These are phyloP conservation scores for Thereva nobilitata DNA, from an alignment of 2,888 invertebrate species.

Conservation along the genomic window DNA sequence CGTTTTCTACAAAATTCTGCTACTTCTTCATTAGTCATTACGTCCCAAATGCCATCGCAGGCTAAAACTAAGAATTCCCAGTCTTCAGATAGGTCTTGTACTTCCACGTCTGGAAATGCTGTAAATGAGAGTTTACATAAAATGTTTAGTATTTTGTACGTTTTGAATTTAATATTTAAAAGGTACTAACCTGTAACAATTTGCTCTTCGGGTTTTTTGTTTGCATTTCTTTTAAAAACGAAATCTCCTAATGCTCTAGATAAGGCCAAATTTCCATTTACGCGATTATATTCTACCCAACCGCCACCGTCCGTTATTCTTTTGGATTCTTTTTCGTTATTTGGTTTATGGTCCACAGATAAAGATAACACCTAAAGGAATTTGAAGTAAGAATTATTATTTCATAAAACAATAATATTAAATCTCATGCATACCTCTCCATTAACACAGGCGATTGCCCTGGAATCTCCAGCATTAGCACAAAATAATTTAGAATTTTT, in stretches of 20 bases:
- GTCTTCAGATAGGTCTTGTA: conserved; percentile 77
- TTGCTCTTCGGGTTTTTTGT: conserved; percentile 87
- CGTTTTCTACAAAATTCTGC: conserved; percentile 85
- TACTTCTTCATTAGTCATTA: conserved; percentile 93
- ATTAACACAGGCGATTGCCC: conserved; percentile 86
- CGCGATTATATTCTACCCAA: conserved; percentile 95
- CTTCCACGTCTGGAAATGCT: conserved; percentile 93
- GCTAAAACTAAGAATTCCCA: conserved; percentile 97
- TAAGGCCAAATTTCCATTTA: conserved; percentile 96
- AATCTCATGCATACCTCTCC: conserved; percentile 64
- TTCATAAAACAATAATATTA: neutral
- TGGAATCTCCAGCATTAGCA: conserved; percentile 96
- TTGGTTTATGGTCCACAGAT: conserved; percentile 96
- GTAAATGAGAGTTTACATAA: conserved; percentile 44
- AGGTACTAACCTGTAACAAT: too few species aligned
- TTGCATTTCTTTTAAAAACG: conserved; percentile 89
- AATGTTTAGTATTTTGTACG: too few species aligned
- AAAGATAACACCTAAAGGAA: conserved; percentile 64
- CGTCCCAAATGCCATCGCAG: conserved; percentile 99
- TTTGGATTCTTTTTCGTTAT: conserved; percentile 81
- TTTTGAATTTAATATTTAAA: too few species aligned
- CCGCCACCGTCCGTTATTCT: conserved; percentile 94
- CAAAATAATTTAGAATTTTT: conserved; percentile 88
- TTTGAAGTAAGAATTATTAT: neutral
- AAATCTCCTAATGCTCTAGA: conserved; percentile 97